A percentile compares a stretch with the other conserved stretches of the same genome.
phyloP scores from a whole-genome alignment of 2,113 vertebrate species.

The Coracopsis vasa region DNA sequence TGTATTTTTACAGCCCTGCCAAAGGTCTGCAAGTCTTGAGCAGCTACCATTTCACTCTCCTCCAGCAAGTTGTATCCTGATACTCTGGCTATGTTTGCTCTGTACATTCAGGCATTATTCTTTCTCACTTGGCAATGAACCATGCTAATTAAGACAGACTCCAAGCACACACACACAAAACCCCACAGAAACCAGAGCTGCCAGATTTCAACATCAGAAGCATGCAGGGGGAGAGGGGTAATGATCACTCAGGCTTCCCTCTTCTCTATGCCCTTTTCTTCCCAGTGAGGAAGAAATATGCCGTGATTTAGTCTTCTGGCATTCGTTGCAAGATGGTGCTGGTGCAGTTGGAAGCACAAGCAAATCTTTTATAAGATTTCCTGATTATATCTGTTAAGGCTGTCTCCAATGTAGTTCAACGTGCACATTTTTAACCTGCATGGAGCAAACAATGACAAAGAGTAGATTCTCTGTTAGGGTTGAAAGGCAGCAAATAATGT shows the following conservation, averaged over 20 bases:
- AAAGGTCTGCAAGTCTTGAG: constrained; percentile 24
- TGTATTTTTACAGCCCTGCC: constrained; percentile 38
- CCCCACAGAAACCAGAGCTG: constrained; percentile 1
- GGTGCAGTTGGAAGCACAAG: background rate
- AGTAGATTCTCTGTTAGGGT: background rate
- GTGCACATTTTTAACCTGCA: background rate
- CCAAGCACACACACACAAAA: background rate
- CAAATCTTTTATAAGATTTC: background rate
- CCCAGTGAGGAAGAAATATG: background rate
- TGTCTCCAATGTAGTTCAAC: background rate
- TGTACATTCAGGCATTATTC: constrained; percentile 18
- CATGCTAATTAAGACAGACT: constrained; percentile 29
- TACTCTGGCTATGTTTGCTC: constrained; percentile 31
- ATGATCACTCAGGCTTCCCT: background rate
- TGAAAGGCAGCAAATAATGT: background rate
- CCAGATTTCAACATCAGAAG: constrained; percentile 13
- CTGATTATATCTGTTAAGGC: background rate
- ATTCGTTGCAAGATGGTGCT: background rate
- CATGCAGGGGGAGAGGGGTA: background rate
- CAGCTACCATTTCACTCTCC: constrained; percentile 47
- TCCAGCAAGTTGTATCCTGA: constrained; percentile 23
- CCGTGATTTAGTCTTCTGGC: background rate
- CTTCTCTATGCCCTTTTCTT: background rate
- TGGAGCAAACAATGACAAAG: background rate
- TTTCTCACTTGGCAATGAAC: constrained; percentile 45